A percentile compares a stretch with the other conserved stretches of the same genome.
phyloP scores from a whole-genome alignment of 92 coral and sea anemone genomes.

The Paragorgia papillata region DNA sequence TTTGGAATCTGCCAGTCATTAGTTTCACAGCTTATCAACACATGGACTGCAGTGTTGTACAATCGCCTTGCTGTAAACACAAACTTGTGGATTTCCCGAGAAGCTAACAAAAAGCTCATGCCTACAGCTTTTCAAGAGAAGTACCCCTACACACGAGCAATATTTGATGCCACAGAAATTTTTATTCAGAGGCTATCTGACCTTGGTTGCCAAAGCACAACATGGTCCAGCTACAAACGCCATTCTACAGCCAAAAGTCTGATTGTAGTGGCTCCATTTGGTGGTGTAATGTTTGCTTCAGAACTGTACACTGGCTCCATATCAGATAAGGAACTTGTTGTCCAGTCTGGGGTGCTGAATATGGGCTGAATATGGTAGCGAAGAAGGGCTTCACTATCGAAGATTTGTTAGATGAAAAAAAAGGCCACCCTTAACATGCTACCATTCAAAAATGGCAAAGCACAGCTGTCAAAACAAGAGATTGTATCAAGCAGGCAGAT shows the following conservation, averaged over 20 bases:
- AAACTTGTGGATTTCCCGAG: too few relatives aligned
- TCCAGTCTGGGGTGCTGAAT: slow-evolving; percentile 30
- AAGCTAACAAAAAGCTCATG: slow-evolving; percentile 55
- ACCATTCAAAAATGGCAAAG: too few relatives aligned
- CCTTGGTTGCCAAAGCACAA: slow-evolving; percentile 54
- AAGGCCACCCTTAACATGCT: too few relatives aligned
- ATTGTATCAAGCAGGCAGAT: too few relatives aligned
- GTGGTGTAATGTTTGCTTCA: slow-evolving; percentile 59
- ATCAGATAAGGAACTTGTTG: slow-evolving; percentile 61
- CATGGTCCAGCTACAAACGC: slow-evolving; percentile 55
- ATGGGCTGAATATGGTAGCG: too few relatives aligned
- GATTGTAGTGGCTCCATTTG: too few relatives aligned
- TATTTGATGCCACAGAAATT: slow-evolving; percentile 62
- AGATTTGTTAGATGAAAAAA: too few relatives aligned
- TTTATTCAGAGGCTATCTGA: slow-evolving; percentile 51
- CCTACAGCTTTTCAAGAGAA: slow-evolving; percentile 57
- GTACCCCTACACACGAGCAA: slow-evolving; percentile 51
- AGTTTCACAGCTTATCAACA: slow-evolving; percentile 31
- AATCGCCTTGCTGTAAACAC: too few relatives aligned
- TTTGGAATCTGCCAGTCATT: slow-evolving; percentile 60
- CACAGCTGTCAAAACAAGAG: too few relatives aligned
- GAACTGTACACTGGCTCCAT: slow-evolving; percentile 61
- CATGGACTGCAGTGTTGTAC: slow-evolving; percentile 52
- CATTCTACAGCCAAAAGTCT: slow-evolving; percentile 45
- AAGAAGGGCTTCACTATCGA: too few relatives aligned